These are phyloP conservation scores for Valencia hispanica DNA, from an alignment of 2,797 vertebrate genomes.

Conservation along the genomic window DNA sequence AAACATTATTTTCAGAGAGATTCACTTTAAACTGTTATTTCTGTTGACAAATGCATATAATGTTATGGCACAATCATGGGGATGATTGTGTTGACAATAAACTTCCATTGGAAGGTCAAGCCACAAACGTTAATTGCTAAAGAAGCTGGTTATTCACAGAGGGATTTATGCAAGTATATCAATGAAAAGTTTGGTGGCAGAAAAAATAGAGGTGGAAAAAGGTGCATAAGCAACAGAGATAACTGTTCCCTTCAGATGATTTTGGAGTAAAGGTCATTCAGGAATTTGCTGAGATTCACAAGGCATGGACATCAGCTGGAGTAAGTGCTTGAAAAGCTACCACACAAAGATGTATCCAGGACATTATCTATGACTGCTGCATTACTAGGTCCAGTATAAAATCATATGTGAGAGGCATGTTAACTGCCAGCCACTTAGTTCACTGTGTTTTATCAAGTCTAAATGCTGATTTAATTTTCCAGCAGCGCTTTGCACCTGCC, in stretches of 20 bases:
- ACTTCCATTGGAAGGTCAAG: background rate
- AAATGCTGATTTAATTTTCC: background rate
- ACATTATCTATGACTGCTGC: too few relatives aligned
- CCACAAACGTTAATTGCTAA: background rate
- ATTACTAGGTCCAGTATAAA: background rate
- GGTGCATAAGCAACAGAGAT: background rate
- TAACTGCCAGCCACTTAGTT: background rate
- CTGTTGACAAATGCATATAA: background rate
- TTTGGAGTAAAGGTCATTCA: too few relatives aligned
- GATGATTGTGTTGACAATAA: background rate
- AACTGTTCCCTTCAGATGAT: background rate
- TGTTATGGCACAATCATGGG: background rate
- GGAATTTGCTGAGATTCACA: too few relatives aligned
- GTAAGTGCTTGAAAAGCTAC: background rate
- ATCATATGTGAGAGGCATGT: background rate
- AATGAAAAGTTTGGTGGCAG: background rate
- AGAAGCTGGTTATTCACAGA: background rate
- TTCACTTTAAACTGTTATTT: background rate
- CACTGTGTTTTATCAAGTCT: background rate
- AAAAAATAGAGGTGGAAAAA: background rate
- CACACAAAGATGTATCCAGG: too few relatives aligned
- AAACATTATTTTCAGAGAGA: background rate
- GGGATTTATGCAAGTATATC: background rate
- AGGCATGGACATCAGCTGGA: background rate
- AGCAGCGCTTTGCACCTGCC: background rate